phyloP scores from a whole-genome alignment of 2,888 invertebrate species.

The Bimastos eiseni region DNA sequence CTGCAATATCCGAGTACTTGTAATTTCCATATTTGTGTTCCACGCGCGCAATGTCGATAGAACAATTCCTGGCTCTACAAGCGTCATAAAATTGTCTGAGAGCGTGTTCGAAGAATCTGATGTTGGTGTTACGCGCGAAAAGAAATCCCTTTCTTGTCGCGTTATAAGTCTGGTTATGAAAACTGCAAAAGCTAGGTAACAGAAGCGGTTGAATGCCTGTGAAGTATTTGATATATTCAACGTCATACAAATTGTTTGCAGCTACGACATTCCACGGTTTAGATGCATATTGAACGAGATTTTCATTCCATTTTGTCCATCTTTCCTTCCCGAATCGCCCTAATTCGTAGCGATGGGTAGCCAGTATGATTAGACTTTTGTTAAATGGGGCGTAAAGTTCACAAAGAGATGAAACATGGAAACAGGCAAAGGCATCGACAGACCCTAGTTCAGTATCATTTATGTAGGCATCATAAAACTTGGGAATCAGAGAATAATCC shows the following conservation, averaged over 20 bases:
- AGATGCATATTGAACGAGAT: slow-evolving; percentile 34
- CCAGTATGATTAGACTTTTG: slow-evolving; percentile 33
- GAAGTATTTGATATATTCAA: slow-evolving; percentile 33
- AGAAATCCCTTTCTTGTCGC: slow-evolving; percentile 26
- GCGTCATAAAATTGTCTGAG: neutral
- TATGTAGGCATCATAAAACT: slow-evolving; percentile 31
- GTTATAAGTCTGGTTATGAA: slow-evolving; percentile 26
- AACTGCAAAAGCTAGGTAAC: slow-evolving; percentile 33
- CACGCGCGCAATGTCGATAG: neutral
- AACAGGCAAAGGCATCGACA: slow-evolving; percentile 35
- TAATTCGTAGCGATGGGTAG: slow-evolving; percentile 31
- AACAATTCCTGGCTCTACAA: slow-evolving; percentile 2
- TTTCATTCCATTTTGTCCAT: slow-evolving; percentile 39
- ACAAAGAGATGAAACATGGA: slow-evolving; percentile 29
- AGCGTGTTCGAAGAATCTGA: neutral
- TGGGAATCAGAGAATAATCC: neutral
- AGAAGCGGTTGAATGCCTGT: slow-evolving; percentile 24
- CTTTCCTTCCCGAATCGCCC: slow-evolving; percentile 32
- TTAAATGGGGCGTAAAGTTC: slow-evolving; percentile 35
- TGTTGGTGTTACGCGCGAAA: neutral
- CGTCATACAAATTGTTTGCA: slow-evolving; percentile 39
- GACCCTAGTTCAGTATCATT: slow-evolving; percentile 28
- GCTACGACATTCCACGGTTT: slow-evolving; percentile 37
- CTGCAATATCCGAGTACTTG: slow-evolving; percentile 30
- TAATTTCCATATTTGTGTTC: slow-evolving; percentile 17